Conservation (phyloP, 2,113 vertebrate genomes). For the Platichthys flesus region DNA sequence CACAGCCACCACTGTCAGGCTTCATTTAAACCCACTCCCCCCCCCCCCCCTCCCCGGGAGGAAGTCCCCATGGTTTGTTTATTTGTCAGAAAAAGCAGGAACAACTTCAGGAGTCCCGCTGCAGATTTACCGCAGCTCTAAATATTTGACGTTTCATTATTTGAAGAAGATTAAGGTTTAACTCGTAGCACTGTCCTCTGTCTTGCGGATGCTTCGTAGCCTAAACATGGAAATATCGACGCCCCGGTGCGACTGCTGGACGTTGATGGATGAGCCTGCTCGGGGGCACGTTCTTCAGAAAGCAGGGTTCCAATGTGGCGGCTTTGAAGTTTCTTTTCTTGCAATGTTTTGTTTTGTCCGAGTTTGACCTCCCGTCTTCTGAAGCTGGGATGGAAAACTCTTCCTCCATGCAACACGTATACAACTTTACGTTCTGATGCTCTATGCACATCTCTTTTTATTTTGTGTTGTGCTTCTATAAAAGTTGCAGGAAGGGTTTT, state of each 20-base stretch:
- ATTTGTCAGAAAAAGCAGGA: conserved; percentile 23
- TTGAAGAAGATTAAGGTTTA: not conserved
- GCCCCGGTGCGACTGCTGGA: conserved; percentile 2
- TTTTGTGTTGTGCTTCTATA: not conserved
- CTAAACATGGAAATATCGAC: conserved; percentile 22
- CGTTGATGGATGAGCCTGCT: conserved; percentile 54
- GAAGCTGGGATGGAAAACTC: conserved; percentile 19
- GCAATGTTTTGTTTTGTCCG: conserved; percentile 14
- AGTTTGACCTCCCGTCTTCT: conserved; percentile 5
- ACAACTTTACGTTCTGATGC: not conserved
- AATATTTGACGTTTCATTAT: conserved; percentile 17
- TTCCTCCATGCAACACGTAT: conserved; percentile 1
- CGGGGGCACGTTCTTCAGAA: conserved; percentile 47
- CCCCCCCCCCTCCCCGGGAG: conserved; percentile 2
- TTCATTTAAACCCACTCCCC: conserved; percentile 51
- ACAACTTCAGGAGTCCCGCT: not conserved
- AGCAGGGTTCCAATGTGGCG: conserved; percentile 8
- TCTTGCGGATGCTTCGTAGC: conserved; percentile 15
- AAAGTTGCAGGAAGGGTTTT: not conserved
- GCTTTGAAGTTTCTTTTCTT: conserved; percentile 41
- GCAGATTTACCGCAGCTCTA: not conserved
- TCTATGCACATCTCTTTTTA: not conserved
- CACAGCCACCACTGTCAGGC: conserved; percentile 47
- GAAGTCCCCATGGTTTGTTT: conserved; percentile 49
- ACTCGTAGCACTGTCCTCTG: conserved; percentile 4